Base-by-base conservation (phyloP, 1,140 invertebrate species). In the Brachionus rubens region DNA sequence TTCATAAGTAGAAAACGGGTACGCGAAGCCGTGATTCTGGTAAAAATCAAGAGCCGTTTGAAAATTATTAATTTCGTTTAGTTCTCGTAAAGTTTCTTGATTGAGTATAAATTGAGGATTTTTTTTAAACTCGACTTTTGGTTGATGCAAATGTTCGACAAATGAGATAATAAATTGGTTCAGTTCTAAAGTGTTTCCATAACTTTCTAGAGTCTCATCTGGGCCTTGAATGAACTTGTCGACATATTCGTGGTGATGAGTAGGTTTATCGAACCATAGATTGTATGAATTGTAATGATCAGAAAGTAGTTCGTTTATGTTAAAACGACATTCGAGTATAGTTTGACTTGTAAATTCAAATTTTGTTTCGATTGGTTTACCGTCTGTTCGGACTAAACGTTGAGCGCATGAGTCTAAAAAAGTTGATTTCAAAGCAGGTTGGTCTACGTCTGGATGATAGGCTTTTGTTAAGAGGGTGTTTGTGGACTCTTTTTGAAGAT, bases 381-480 rank as follows among this genome's bases (percentile, higher is more conserved):
- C 52, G 2, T 24, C 30, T 12, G 26, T 56, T 26, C 52, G 52
- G n/a, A 56, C 30, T n/a, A 28, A 26, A 30, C 24, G n/a, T n/a
- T 14, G 26, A 5, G 52, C n/a, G 16, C 52, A 56, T 56, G 52
- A 10, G 26, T 30, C 30, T 0, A 28, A 21, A 30, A 56, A 56
- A 28, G 30, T 30, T 28, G n/a, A 28, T 28, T n/a, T 14, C 6
- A 14, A 7, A 56, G 52, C 52, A 28, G 28, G 52, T 56, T 10
- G 26, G 30, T 30, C 26, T 16, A 30, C 1, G n/a, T 56, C 52
- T 14, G 52, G 52, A n/a, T 28, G 30, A 56, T 56, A 56, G 6
- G 52, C 52, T 56, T 56, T 56, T 5, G 52, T 56, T 33, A 56
- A 28, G 10, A 56, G 12, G 30, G n/a, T 26, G 30, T 56, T 56